Conservation (phyloP, 2,888 invertebrate species). For the Callosobruchus maculatus region DNA sequence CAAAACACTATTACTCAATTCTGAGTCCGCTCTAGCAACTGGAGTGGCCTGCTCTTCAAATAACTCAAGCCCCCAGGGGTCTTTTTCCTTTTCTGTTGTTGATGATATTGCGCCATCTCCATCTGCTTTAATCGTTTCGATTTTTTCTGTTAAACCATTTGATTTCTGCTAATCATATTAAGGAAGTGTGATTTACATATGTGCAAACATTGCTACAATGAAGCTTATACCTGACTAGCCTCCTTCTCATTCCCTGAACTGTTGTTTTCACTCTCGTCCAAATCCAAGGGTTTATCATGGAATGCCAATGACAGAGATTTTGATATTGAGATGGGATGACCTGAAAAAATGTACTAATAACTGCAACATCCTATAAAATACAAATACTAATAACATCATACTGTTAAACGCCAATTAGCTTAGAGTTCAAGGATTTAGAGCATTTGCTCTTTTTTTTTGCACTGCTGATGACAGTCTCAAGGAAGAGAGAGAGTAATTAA, state of each 20-base stretch:
- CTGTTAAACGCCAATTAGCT: no score
- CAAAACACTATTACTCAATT: conserved; percentile 31
- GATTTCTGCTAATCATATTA: not conserved
- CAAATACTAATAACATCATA: no score
- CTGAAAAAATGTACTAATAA: no score
- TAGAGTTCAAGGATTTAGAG: no score
- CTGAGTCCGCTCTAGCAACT: conserved; percentile 20
- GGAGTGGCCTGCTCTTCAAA: conserved; percentile 32
- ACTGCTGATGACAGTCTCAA: no score
- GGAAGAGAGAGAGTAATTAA: no score
- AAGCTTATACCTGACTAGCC: not conserved
- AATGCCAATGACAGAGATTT: conserved; percentile 33
- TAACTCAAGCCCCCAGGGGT: conserved; percentile 44
- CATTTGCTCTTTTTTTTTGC: no score
- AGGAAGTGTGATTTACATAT: not conserved
- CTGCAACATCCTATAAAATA: no score
- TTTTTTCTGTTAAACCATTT: conserved; percentile 8
- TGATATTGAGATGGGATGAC: conserved; percentile 32
- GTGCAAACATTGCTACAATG: not conserved
- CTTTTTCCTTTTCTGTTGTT: conserved; percentile 21
- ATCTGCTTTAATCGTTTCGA: conserved; percentile 3
- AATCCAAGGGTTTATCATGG: conserved; percentile 28
- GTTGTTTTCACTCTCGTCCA: conserved; percentile 24
- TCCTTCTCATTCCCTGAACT: conserved; percentile 1
- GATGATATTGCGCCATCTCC: conserved; percentile 4